Conservation (phyloP, 2,888 invertebrate species). For the Harmothoe impar region DNA sequence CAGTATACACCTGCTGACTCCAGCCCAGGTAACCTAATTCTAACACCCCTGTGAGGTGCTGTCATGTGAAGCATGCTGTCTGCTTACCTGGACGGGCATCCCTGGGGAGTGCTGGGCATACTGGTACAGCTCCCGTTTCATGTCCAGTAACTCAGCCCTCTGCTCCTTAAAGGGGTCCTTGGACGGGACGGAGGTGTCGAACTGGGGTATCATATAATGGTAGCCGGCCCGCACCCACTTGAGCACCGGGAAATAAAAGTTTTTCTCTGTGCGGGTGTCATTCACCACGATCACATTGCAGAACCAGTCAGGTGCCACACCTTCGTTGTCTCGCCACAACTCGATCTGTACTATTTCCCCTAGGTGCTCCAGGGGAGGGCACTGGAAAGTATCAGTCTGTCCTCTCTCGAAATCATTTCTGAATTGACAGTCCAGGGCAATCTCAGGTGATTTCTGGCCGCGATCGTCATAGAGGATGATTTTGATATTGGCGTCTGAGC, state of each 20-base stretch:
- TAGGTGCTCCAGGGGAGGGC: slow-evolving; percentile 70
- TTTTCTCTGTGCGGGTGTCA: slow-evolving; percentile 73
- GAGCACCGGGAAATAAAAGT: slow-evolving; percentile 82
- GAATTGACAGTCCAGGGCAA: slow-evolving; percentile 81
- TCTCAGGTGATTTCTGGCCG: slow-evolving; percentile 77
- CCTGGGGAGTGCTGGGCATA: slow-evolving; percentile 71
- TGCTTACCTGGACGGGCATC: slow-evolving; percentile 71
- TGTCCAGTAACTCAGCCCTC: slow-evolving; percentile 80
- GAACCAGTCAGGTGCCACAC: slow-evolving; percentile 83
- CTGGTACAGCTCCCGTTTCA: slow-evolving; percentile 75
- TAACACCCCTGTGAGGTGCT: no score
- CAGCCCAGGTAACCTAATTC: no score
- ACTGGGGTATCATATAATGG: slow-evolving; percentile 81
- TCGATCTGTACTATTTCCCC: slow-evolving; percentile 78
- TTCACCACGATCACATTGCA: slow-evolving; percentile 78
- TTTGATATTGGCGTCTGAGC: slow-evolving; percentile 83
- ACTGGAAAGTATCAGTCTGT: slow-evolving; percentile 79
- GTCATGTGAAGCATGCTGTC: not conserved
- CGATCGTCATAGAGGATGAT: slow-evolving; percentile 81
- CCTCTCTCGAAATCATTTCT: slow-evolving; percentile 82
- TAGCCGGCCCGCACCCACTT: slow-evolving; percentile 83
- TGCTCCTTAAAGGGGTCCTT: slow-evolving; percentile 80
- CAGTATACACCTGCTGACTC: no score
- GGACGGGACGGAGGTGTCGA: slow-evolving; percentile 83
- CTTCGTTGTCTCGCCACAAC: slow-evolving; percentile 82